These are phyloP conservation scores for Gila robusta DNA, from an alignment of 2,797 vertebrate species.

Conservation along the genomic window DNA sequence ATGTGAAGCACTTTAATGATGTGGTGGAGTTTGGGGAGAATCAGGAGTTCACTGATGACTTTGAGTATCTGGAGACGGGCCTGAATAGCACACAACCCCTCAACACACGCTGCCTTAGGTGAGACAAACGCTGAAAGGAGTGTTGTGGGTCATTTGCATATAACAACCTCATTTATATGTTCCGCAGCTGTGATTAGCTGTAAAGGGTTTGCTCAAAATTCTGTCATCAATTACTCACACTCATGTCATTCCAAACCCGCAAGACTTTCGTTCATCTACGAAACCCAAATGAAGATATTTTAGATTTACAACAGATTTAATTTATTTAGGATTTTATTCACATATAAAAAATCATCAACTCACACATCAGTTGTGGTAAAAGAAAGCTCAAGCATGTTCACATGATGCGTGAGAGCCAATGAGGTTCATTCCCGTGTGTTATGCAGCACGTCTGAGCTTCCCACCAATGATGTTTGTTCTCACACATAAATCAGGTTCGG, in stretches of 20 bases:
- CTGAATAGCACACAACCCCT: conserved; percentile 96
- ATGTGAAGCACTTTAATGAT: conserved; percentile 99
- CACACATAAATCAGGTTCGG: too few relatives aligned
- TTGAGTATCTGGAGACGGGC: conserved; percentile 96
- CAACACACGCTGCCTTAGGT: conserved; percentile 99
- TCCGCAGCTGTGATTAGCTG: neutral
- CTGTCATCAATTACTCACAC: neutral
- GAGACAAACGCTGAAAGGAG: conserved; percentile 37
- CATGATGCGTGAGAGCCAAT: too few relatives aligned
- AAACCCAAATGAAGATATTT: neutral
- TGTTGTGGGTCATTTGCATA: neutral
- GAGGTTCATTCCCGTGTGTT: too few relatives aligned
- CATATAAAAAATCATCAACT: too few relatives aligned
- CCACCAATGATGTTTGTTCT: too few relatives aligned
- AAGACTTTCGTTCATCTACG: neutral
- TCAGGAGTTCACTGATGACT: conserved; percentile 98
- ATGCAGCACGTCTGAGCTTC: too few relatives aligned
- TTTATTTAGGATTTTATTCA: neutral
- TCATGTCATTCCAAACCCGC: neutral
- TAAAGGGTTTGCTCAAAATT: neutral
- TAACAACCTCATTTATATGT: neutral
- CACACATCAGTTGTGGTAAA: too few relatives aligned
- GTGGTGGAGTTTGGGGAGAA: conserved; percentile 99
- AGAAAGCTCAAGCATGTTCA: too few relatives aligned
- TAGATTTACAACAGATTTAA: neutral